These are phyloP conservation scores for Eledona agricola DNA, from an alignment of 2,888 invertebrate genomes.

Conservation along the genomic window DNA sequence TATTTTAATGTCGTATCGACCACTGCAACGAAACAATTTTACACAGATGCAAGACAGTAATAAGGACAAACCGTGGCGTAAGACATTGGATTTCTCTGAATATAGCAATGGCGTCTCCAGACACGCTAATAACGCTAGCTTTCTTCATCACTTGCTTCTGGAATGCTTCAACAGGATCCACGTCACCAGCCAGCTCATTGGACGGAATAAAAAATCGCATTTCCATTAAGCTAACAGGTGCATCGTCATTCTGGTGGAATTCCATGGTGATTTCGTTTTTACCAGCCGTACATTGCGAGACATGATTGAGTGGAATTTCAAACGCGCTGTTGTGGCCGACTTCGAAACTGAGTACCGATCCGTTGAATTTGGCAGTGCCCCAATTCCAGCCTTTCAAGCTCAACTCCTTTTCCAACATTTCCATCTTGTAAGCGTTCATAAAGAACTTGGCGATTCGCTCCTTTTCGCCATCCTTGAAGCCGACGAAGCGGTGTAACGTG, in stretches of 20 bases:
- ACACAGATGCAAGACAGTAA: conserved; percentile 1
- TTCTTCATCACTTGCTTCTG: conserved; percentile 96
- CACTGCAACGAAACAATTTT: conserved; percentile 72
- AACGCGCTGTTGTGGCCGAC: conserved; percentile 86
- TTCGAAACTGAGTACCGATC: conserved; percentile 85
- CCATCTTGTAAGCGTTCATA: conserved; percentile 80
- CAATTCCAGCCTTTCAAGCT: conserved; percentile 99
- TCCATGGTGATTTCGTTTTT: conserved; percentile 99
- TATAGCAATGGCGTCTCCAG: conserved; percentile 97
- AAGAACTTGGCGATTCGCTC: conserved; percentile 94
- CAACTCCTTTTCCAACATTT: conserved; percentile 90
- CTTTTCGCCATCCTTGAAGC: conserved; percentile 94
- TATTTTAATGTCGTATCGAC: conserved; percentile 96
- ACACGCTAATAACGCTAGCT: conserved; percentile 97
- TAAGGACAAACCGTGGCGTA: conserved; percentile 82
- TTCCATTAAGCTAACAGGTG: conserved; percentile 95
- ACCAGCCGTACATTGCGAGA: conserved; percentile 93
- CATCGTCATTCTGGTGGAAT: conserved; percentile 99
- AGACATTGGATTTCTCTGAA: conserved; percentile 97
- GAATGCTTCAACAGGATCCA: conserved; percentile 96
- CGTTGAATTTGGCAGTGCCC: conserved; percentile 95
- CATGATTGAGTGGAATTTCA: conserved; percentile 95
- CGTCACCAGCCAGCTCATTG: conserved; percentile 83
- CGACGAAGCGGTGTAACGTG: conserved; percentile 87
- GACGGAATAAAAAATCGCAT: conserved; percentile 98